Percentiles rank a stretch among this genome's conserved stretches.
phyloP scores from a whole-genome alignment of 1,140 invertebrate genomes.

The Eumaeus atala region DNA sequence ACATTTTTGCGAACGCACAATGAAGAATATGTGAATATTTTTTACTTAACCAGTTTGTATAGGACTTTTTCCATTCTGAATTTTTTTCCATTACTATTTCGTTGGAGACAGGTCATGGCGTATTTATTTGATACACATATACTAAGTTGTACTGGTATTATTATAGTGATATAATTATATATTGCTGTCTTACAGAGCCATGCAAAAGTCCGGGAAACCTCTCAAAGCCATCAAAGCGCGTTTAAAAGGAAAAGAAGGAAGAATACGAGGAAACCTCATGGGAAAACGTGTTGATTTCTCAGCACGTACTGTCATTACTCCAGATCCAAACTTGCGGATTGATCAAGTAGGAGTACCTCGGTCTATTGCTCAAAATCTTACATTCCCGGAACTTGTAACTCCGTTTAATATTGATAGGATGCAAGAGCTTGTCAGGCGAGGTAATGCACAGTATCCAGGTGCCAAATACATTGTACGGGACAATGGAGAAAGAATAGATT shows the following conservation, averaged over 20 bases:
- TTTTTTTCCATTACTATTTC: no score
- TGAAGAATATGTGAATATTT: no score
- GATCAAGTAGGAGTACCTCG: conserved; percentile 99
- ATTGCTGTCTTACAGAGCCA: conserved; percentile 79
- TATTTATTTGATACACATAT: no score
- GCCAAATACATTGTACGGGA: conserved; percentile 99
- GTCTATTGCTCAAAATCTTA: conserved; percentile 98
- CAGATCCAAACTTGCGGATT: conserved; percentile 98
- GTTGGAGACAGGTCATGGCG: no score
- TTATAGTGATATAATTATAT: no score
- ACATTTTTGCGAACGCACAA: no score
- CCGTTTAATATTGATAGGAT: conserved; percentile 99
- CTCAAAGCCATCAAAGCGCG: conserved; percentile 97
- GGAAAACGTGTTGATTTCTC: conserved; percentile 99
- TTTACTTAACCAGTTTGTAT: no score
- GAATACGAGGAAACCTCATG: conserved; percentile 99
- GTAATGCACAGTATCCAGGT: conserved; percentile 98
- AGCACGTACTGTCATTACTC: conserved; percentile 98
- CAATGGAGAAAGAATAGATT: conserved; percentile 98
- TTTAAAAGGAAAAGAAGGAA: conserved; percentile 95
- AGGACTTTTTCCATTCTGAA: no score
- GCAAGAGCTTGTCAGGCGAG: conserved; percentile 95
- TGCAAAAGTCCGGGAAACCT: conserved; percentile 99
- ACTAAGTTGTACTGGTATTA: no score
- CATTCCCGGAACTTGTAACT: conserved; percentile 99